Percentiles rank a stretch among this genome's conserved stretches.
Conservation (phyloP, 2,888 invertebrate genomes). For the Drosophila siamana region DNA sequence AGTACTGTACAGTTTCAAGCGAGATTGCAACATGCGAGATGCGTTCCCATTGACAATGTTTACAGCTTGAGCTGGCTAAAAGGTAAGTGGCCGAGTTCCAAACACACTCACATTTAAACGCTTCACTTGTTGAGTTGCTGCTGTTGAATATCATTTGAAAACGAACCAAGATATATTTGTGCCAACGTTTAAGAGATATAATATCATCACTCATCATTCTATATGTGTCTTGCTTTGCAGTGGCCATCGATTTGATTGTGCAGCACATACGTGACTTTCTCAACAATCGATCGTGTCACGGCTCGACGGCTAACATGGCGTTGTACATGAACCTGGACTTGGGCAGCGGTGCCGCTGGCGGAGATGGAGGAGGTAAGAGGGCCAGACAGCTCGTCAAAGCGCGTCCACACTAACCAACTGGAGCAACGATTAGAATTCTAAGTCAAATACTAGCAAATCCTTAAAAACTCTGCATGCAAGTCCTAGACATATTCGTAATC, state of each 20-base stretch:
- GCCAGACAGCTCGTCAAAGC: constrained; percentile 55
- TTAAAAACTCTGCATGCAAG: constrained; percentile 49
- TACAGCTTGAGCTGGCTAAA: constrained; percentile 4
- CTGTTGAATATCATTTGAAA: constrained; percentile 40
- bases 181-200: not conserved
- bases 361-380: constrained; percentile 67
- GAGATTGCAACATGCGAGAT: constrained; percentile 5
- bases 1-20: constrained; percentile 38
- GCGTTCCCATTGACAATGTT: not conserved
- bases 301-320: constrained; percentile 80
- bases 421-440: constrained; percentile 27
- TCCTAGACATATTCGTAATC: constrained; percentile 12
- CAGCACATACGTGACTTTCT: constrained; percentile 98
- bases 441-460: constrained; percentile 14
- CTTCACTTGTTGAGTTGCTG: constrained; percentile 54
- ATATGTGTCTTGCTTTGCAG: constrained; percentile 87
- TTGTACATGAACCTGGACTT: constrained; percentile 76
- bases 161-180: constrained; percentile 18
- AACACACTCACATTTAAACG: constrained; percentile 16
- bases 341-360: constrained; percentile 31
- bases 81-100: constrained; percentile 42
- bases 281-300: constrained; percentile 86
- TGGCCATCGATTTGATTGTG: constrained; percentile 98
- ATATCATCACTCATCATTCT: not conserved
- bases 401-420: constrained; percentile 72